Evolutionary conservation across 1,140 invertebrate genomes (phyloP).

Genomic region (Solen grandis): DNA sequence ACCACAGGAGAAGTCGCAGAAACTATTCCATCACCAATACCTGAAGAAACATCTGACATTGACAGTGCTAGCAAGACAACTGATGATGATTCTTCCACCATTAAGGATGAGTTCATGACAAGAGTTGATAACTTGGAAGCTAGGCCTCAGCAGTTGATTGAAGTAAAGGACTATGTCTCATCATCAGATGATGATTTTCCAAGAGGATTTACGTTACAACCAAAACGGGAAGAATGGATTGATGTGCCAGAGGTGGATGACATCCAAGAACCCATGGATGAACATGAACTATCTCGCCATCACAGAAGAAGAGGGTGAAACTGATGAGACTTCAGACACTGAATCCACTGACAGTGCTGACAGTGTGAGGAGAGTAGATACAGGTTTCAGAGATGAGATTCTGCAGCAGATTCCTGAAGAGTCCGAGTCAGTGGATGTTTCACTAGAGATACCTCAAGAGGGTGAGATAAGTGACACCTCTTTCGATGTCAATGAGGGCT

Average conservation of each 20-base stretch:
- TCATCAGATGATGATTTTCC: slow-evolving; percentile 44
- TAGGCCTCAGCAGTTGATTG: slow-evolving; percentile 22
- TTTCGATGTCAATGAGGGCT: slow-evolving; percentile 44
- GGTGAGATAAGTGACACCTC: slow-evolving; percentile 44
- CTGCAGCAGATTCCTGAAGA: slow-evolving; percentile 47
- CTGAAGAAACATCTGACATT: slow-evolving; percentile 36
- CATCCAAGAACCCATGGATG: slow-evolving; percentile 17
- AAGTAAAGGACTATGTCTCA: slow-evolving; percentile 49
- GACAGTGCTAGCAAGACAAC: slow-evolving; percentile 49
- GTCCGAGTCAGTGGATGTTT: slow-evolving; percentile 48
- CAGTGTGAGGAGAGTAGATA: slow-evolving; percentile 45
- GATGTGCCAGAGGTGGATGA: slow-evolving; percentile 20
- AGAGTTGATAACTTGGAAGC: slow-evolving; percentile 36
- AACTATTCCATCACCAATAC: no score
- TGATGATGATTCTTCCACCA: slow-evolving; percentile 49
- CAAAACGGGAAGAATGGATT: not conserved
- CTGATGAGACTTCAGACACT: slow-evolving; percentile 5
- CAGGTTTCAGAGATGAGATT: slow-evolving; percentile 30
- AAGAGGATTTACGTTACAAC: slow-evolving; percentile 36
- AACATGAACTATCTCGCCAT: slow-evolving; percentile 38
- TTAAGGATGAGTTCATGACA: slow-evolving; percentile 51
- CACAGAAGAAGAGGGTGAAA: slow-evolving; percentile 56
- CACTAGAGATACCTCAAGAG: slow-evolving; percentile 37
- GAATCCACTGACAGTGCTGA: slow-evolving; percentile 42
- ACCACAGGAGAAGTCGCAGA: slow-evolving; percentile 36